phyloP scores from a whole-genome alignment of 2,797 vertebrate genomes.

The Sebastes wilsoni region DNA sequence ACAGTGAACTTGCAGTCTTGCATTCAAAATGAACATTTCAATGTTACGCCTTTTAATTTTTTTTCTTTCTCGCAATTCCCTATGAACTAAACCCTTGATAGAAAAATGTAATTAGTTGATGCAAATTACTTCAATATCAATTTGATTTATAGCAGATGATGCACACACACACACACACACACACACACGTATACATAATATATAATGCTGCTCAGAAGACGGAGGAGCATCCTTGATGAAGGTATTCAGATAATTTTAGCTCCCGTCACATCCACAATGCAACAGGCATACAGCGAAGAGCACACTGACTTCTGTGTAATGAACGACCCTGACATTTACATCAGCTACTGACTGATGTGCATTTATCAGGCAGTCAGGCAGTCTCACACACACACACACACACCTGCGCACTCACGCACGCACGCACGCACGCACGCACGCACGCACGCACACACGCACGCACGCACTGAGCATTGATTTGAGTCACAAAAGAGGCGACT shows the following conservation, averaged over 20 bases:
- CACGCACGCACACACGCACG: conserved; percentile 2
- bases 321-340: conserved; percentile 57
- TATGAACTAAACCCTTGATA: neutral
- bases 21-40: neutral
- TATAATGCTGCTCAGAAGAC: neutral
- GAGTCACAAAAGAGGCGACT: conserved; percentile 1
- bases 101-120: neutral
- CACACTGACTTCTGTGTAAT: conserved; percentile 43
- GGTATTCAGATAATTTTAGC: conserved; percentile 6
- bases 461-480: conserved; percentile 14
- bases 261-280: neutral
- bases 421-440: neutral
- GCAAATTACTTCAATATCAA: neutral
- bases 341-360: conserved; percentile 46
- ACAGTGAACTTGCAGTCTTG: neutral
- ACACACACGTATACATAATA: neutral
- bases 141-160: neutral
- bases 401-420: neutral
- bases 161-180: neutral
- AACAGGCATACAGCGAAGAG: conserved; percentile 12
- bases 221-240: neutral
- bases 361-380: conserved; percentile 34
- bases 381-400: neutral
- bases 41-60: neutral
- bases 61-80: neutral